Percentiles rank a stretch among this genome's conserved stretches.
Evolutionary conservation across 2,888 invertebrate species (phyloP).

Genomic region (Leucoma salicis): DNA sequence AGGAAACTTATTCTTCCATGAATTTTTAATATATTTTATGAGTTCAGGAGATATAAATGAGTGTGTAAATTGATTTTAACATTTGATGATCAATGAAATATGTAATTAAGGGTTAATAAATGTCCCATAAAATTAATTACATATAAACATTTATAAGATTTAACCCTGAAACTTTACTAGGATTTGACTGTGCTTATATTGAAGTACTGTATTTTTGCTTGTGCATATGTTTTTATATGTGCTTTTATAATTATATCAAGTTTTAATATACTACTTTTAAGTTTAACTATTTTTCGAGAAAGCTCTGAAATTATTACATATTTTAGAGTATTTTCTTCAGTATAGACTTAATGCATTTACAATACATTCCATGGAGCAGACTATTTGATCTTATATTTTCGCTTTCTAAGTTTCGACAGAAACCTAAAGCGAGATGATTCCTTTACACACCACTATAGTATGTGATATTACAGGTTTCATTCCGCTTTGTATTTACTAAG

Average conservation of each 20-base stretch:
- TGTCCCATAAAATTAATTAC: too few relatives aligned
- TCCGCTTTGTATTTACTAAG: slow-evolving; percentile 26
- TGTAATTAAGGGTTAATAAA: too few relatives aligned
- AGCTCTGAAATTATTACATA: slow-evolving; percentile 12
- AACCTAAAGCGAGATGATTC: slow-evolving; percentile 63
- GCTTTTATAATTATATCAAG: too few relatives aligned
- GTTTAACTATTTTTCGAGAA: neutral
- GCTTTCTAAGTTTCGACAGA: slow-evolving; percentile 64
- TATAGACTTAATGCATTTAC: slow-evolving; percentile 5
- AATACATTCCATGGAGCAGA: slow-evolving; percentile 10
- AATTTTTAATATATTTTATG: too few relatives aligned
- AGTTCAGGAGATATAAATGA: too few relatives aligned
- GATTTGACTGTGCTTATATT: too few relatives aligned
- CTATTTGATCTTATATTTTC: slow-evolving; percentile 38
- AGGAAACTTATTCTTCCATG: too few relatives aligned
- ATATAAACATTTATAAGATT: neutral
- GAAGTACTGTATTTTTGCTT: too few relatives aligned
- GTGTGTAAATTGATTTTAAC: too few relatives aligned
- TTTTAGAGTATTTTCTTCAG: slow-evolving; percentile 13
- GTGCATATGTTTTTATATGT: too few relatives aligned
- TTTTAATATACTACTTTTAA: neutral
- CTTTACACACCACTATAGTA: slow-evolving; percentile 21
- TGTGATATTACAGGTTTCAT: slow-evolving; percentile 25
- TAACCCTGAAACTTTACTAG: neutral
- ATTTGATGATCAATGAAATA: too few relatives aligned